Base-by-base conservation (phyloP, 2,113 vertebrate genomes). In the Neoarius graeffei region DNA sequence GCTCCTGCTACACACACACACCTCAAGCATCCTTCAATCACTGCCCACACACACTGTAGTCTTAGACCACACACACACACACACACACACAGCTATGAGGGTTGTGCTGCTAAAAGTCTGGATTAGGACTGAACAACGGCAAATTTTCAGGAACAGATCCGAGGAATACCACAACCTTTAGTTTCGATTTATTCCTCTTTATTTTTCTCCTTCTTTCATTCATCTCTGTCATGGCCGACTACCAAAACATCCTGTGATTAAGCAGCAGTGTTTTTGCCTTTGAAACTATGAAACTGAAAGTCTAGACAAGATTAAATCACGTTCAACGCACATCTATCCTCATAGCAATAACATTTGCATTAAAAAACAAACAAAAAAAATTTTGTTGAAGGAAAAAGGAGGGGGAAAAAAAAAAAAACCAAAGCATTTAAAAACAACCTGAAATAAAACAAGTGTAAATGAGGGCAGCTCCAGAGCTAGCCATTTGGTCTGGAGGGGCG, bases 401-500 rank as follows among this genome's bases (percentile, higher is more conserved):
- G 83, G 90, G 88, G 90, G 89, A 92, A 91, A 87, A 52, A 73
- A 95, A 85, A 90, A 88, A 91, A 90, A 92, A 94, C 15, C 80
- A 82, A 94, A 95, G 94, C 95, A 96, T 94, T 94, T 95, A 94
- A 95, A 96, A 97, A 96, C 94, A 92, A 96, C 95, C 95, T 93
- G 92, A 96, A 97, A 96, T 95, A 97, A 95, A 94, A 87, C 89
- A 93, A 90, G 90, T 92, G 96, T 95, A 95, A 94, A 79, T 88
- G 95, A 93, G 92, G 96, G 96, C 96, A 97, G 97, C 98, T 99
- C 98, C 97, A 66, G 97, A 99, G 97, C 97, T 93, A 96, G 97
- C 95, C 96, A 94, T 98, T 98, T 99, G 98, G 97, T 99, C 97
- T 97, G 96, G 95, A 89, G 95, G 97, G 96, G 96, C 95, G 95